Base-by-base conservation (phyloP, 1,140 invertebrate species). In the Caenorhabditis elegans region DNA sequence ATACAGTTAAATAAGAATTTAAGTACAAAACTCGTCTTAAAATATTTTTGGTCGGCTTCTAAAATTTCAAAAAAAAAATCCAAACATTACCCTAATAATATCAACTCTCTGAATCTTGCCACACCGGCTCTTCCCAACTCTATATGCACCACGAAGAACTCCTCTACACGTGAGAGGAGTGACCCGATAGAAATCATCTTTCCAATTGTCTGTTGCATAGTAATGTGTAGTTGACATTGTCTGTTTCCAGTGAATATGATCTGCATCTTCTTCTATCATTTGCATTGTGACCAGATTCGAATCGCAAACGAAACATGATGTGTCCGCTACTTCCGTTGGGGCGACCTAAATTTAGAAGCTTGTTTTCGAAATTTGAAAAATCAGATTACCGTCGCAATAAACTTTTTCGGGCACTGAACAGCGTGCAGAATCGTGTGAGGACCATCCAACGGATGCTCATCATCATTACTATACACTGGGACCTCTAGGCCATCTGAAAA, bases 241-340 rank as follows among this genome's bases (percentile, higher is more conserved):
- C 65, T 82, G 80, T 31, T 85, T 85, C 85, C 85, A 85, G 65
- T 81, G 86, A 31, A 43, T 36, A 17, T 75, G 48, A 26, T 70
- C 60, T 0, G 60, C 60, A 26, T 85, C 85, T 19, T 75, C 34
- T 5, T 80, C 47, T 17, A 85, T 85, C 28, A 86, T 81, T 39
- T 79, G 85, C 47, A 83, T 47, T 6, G 78, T 55, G 28, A 85
- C 85, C n/a, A 76, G 46, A 55, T 85, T 77, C 5, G 85, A 85
- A 48, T 85, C 85, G 43, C 84, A 77, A 24, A 85, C 79, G 76
- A 85, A 85, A 49, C 85, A 85, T 19, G 55, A 84, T 31, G 86
- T 85, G 43, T 85, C 85, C 0, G 55, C 70, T 2, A 85, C 85
- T 81, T 86, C 34, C 1, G 83, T 65, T 13, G 85, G 83, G 31